Base-by-base conservation (phyloP, 2,888 invertebrate genomes). In the Leistus spinibarbis region DNA sequence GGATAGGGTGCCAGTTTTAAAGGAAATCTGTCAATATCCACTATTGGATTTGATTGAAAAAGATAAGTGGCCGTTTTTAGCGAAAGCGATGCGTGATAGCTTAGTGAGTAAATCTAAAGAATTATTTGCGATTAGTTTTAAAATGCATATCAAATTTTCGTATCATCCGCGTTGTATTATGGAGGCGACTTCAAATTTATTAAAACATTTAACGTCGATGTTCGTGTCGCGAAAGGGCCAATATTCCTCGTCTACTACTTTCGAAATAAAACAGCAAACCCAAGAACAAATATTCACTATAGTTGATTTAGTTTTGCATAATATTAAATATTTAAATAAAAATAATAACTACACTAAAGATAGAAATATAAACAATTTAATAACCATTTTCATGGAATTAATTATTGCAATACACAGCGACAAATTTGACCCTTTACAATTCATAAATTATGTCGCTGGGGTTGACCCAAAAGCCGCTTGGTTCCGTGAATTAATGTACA, bases 141-240 rank as follows among this genome's bases (percentile, higher is more conserved):
- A 78, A 74, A 65, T 80, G 9, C 78, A 79, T 69, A 77, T 77
- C 22, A 79, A 78, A 76, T 74, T 80, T n/a, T 77, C 79, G 4
- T 24, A 63, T 1, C 77, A 76, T 57, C 77, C 78, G 3, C 69
- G 69, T 64, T 74, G 78, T 3, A 76, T 76, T 24, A 64, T 65
- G 62, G 78, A 78, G 22, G 79, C 79, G 19, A 79, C 79, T 72
- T 72, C 78, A 63, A 79, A 78, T 74, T 69, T 80, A 40, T 62
- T 80, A 3, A 70, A 76, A 63, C 69, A 75, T 57, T 71, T 79
- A 19, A 65, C 56, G 20, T n/a, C 54, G 5, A 64, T 75, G 22
- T 75, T 69, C 63, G 23, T 54, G 17, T 56, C 69, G 2, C 54
- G 54, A 64, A 62, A 69, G 54, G 54, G 60, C 16, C 40, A 53